Evolutionary conservation across 2,113 vertebrate genomes (phyloP).

Genomic region (Aegithalos caudatus): DNA sequence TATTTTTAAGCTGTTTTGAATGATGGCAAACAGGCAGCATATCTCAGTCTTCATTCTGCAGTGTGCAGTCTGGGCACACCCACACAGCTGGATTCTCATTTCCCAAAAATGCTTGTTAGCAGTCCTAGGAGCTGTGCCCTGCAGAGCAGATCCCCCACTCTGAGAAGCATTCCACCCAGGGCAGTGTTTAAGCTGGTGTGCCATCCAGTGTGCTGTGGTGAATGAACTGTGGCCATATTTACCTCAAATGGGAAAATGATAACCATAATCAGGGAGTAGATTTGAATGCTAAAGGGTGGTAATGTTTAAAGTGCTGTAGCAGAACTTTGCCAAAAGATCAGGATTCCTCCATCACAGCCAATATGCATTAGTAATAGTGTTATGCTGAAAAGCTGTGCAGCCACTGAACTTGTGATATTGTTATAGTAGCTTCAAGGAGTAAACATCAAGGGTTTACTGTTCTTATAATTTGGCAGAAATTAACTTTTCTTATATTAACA

Average conservation of each 20-base stretch:
- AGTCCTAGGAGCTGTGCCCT: not conserved
- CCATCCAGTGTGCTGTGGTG: not conserved
- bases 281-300: not conserved
- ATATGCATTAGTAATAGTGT: not conserved
- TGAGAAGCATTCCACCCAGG: not conserved
- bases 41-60: not conserved
- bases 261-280: not conserved
- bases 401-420: not conserved
- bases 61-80: not conserved
- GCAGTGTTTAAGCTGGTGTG: not conserved
- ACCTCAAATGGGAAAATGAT: not conserved
- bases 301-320: not conserved
- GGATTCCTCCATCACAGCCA: not conserved
- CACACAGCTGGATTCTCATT: not conserved
- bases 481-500: not conserved
- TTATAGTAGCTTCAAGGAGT: not conserved
- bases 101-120: not conserved
- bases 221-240: not conserved
- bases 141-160: not conserved
- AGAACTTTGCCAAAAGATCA: not conserved
- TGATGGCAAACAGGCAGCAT: not conserved
- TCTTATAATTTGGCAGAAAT: not conserved
- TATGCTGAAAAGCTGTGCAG: not conserved
- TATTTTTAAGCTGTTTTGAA: not conserved
- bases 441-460: not conserved